Evolutionary conservation across 2,797 vertebrate genomes (phyloP).

Genomic region (Macrochelys suwanniensis): DNA sequence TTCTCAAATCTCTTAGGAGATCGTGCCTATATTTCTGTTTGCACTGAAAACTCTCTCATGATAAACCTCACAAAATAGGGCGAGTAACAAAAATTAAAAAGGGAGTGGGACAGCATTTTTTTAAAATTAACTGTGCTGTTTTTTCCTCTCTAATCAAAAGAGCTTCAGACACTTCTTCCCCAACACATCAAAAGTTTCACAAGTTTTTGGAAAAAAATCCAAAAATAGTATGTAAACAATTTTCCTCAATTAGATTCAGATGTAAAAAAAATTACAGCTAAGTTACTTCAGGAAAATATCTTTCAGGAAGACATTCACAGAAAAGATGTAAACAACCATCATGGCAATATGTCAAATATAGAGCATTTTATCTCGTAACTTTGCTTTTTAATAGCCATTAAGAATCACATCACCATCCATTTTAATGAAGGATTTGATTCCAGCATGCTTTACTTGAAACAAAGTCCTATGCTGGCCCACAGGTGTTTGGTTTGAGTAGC

Average conservation of each 20-base stretch:
- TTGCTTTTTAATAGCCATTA: background rate
- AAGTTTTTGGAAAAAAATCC: background rate
- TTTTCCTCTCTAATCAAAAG: background rate
- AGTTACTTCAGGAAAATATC: background rate
- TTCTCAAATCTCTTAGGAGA: background rate
- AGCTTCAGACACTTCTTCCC: background rate
- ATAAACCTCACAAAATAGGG: background rate
- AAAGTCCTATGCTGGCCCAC: background rate
- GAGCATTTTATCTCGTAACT: background rate
- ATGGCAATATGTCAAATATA: background rate
- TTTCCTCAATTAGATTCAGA: background rate
- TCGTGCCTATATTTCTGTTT: background rate
- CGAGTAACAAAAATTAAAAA: background rate
- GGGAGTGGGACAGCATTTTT: background rate
- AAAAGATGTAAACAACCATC: background rate
- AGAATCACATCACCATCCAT: background rate
- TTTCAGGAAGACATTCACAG: fast-evolving
- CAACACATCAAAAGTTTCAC: background rate
- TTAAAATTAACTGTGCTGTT: background rate
- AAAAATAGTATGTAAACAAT: background rate
- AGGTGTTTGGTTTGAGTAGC: background rate
- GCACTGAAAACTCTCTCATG: background rate
- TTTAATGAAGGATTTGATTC: background rate
- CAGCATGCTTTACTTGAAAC: background rate
- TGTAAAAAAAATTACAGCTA: background rate